A percentile compares a stretch with the other conserved stretches of the same genome.
These are phyloP conservation scores for Eremophila alpestris DNA, from an alignment of 2,797 vertebrate species.

Conservation along the genomic window DNA sequence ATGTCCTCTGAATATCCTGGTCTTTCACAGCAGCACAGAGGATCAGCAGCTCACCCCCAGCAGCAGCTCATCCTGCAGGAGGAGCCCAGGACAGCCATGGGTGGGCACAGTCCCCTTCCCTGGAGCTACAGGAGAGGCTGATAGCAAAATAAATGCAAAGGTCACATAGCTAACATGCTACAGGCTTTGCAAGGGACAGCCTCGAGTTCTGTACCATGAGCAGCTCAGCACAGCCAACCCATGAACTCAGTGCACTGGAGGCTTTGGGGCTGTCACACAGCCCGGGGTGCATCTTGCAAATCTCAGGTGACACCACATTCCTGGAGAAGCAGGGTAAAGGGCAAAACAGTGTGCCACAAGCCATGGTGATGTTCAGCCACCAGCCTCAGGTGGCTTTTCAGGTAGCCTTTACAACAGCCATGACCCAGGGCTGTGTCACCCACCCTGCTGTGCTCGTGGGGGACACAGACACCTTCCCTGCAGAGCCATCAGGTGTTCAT, in stretches of 20 bases:
- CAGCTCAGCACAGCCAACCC: neutral
- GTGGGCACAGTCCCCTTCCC: neutral
- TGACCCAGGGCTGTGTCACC: neutral
- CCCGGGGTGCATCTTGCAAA: neutral
- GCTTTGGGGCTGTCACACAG: neutral
- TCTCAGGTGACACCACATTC: neutral
- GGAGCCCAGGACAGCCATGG: neutral
- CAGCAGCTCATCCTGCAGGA: neutral
- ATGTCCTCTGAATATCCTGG: neutral
- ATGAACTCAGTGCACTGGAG: accelerated
- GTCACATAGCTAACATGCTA: neutral
- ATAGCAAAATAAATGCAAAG: neutral
- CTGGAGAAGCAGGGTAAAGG: neutral
- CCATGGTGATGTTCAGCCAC: neutral
- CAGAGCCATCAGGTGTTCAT: neutral
- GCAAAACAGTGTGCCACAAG: neutral
- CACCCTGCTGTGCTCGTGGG: neutral
- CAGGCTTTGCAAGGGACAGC: neutral
- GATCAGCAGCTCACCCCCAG: neutral
- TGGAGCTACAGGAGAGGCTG: neutral
- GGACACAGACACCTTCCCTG: neutral
- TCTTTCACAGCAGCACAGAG: neutral
- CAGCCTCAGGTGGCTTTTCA: neutral
- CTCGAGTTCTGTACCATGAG: neutral
- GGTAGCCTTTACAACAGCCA: accelerated